These are phyloP conservation scores for Muscidifurax raptorellus DNA, from an alignment of 1,140 invertebrate species.

Conservation along the genomic window DNA sequence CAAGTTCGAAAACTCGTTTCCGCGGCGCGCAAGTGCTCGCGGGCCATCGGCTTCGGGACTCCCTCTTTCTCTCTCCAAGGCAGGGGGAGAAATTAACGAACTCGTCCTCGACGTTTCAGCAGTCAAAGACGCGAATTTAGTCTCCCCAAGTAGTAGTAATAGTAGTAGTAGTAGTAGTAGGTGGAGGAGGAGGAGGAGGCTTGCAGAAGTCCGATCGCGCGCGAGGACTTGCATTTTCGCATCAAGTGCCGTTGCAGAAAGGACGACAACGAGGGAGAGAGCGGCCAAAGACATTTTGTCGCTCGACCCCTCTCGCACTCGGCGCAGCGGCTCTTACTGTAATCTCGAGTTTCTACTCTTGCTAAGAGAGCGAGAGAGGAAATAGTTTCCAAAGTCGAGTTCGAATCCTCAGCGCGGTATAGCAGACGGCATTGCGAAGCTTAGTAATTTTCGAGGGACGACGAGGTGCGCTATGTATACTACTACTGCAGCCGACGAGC, in stretches of 20 bases:
- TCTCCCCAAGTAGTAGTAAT: not conserved
- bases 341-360: constrained; percentile 40
- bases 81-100: constrained; percentile 36
- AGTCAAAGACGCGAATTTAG: constrained; percentile 19
- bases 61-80: not conserved
- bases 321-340: not conserved
- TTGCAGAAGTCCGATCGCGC: not conserved
- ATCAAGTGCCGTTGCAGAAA: not conserved
- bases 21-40: constrained; percentile 9
- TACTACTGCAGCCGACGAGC: not conserved
- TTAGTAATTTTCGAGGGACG: constrained; percentile 31
- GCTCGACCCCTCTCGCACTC: not conserved
- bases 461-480: not conserved
- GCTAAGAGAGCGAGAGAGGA: not conserved
- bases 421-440: constrained; percentile 11
- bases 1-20: constrained; percentile 44
- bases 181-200: too few relatives aligned
- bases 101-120: constrained; percentile 18
- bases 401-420: not conserved
- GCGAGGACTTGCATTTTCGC: not conserved
- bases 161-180: too few relatives aligned
- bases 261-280: not conserved
- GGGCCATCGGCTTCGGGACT: constrained; percentile 4
- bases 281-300: constrained; percentile 8
- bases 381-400: constrained; percentile 46